A percentile compares a stretch with the other conserved stretches of the same genome.
Conservation (phyloP, 1,140 invertebrate genomes). For the silkworm (Bombyx mori) region DNA sequence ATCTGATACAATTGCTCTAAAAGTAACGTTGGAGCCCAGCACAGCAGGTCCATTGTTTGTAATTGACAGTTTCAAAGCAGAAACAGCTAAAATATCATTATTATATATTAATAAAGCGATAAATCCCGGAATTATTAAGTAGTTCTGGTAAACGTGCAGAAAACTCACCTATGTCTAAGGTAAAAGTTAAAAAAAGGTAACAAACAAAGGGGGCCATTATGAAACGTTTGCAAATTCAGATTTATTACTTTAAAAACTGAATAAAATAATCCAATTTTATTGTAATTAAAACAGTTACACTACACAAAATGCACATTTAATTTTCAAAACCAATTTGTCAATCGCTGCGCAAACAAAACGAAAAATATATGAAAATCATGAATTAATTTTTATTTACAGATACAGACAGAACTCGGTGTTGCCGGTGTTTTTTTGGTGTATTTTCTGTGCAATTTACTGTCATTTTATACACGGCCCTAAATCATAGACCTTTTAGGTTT, state of each 20-base stretch:
- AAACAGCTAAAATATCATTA: conserved; percentile 26
- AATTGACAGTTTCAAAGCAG: conserved; percentile 48
- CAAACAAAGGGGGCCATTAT: conserved; percentile 20
- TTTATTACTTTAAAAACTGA: background rate
- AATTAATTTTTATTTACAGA: no score
- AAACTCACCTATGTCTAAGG: conserved; percentile 18
- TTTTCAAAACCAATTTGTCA: no score
- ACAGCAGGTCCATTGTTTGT: conserved; percentile 75
- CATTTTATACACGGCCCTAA: no score
- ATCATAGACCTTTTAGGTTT: no score
- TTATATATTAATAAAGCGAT: background rate
- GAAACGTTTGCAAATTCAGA: conserved; percentile 3
- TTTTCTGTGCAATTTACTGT: no score
- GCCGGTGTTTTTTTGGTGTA: no score
- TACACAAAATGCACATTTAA: no score
- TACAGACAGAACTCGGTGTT: no score
- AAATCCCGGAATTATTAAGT: background rate
- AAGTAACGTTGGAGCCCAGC: conserved; percentile 76
- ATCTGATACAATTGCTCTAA: conserved; percentile 73
- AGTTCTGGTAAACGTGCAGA: background rate
- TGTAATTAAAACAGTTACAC: no score
- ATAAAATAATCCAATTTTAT: background rate
- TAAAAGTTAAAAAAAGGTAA: conserved; percentile 16
- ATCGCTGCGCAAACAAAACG: no score
- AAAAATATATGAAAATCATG: no score